Evolutionary conservation across 1,140 invertebrate species (phyloP).

Genomic region (Trichonephila clavipes): DNA sequence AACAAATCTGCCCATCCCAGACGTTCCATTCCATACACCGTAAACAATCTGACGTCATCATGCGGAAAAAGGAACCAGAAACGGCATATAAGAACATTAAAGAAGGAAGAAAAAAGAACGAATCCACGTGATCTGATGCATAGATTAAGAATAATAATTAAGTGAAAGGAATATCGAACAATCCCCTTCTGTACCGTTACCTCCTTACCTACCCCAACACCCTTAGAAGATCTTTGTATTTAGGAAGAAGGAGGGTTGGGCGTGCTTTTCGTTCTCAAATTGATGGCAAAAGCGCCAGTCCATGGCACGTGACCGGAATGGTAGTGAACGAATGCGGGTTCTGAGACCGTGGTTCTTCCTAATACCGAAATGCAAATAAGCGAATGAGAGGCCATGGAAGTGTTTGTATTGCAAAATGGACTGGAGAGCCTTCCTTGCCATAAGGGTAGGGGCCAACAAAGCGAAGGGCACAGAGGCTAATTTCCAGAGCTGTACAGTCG

Average conservation of each 20-base stretch:
- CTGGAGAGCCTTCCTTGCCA: not conserved
- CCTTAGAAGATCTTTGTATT: slow-evolving; percentile 12
- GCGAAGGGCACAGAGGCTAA: slow-evolving; percentile 4
- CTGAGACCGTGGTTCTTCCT: not conserved
- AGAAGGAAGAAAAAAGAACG: not conserved
- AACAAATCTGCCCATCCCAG: slow-evolving; percentile 17
- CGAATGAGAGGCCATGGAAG: not conserved
- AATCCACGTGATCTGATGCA: slow-evolving; percentile 70
- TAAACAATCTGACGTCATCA: slow-evolving; percentile 62
- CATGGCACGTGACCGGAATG: slow-evolving; percentile 58
- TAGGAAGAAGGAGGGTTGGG: slow-evolving; percentile 5
- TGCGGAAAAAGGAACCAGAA: slow-evolving; percentile 54
- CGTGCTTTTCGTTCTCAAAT: slow-evolving; percentile 41
- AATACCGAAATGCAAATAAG: slow-evolving; percentile 40
- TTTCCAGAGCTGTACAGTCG: slow-evolving; percentile 11
- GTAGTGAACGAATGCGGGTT: slow-evolving; percentile 36
- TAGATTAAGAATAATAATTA: slow-evolving; percentile 76
- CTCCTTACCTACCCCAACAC: slow-evolving; percentile 20
- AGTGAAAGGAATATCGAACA: slow-evolving; percentile 73
- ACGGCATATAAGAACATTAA: not conserved
- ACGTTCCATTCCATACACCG: not conserved
- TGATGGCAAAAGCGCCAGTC: slow-evolving; percentile 37
- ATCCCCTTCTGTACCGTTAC: slow-evolving; percentile 28
- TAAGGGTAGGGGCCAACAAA: slow-evolving; percentile 36
- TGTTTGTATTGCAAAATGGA: slow-evolving; percentile 26